Percentiles rank a stretch among this genome's conserved stretches.
These are phyloP conservation scores for Zaprionus bogoriensis DNA, from an alignment of 2,888 invertebrate species.

Conservation along the genomic window DNA sequence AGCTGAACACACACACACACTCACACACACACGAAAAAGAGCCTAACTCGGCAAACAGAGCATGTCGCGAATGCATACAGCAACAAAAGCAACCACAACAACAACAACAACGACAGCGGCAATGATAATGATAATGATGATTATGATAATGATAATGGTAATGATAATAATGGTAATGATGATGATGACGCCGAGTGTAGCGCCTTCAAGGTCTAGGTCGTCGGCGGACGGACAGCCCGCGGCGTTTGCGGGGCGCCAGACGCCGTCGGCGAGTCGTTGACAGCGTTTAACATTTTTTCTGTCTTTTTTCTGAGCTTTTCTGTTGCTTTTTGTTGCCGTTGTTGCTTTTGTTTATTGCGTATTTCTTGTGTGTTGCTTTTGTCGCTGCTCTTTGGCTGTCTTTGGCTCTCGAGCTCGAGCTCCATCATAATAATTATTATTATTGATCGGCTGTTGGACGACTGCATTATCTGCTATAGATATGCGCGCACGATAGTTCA, in stretches of 20 bases:
- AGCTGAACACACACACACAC: constrained; percentile 3
- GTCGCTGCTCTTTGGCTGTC: neutral
- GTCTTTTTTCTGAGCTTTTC: constrained; percentile 7
- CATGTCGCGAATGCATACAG: constrained; percentile 40
- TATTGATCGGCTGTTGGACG: constrained; percentile 16
- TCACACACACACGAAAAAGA: constrained; percentile 33
- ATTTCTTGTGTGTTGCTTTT: too few species aligned
- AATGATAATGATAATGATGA: constrained; percentile 15
- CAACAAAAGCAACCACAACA: constrained; percentile 11
- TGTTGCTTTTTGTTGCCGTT: constrained; percentile 16
- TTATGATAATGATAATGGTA: constrained; percentile 15
- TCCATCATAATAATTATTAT: constrained; percentile 36
- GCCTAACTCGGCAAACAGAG: constrained; percentile 55
- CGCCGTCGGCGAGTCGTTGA: constrained; percentile 47
- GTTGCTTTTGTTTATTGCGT: neutral
- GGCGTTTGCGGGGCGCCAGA: constrained; percentile 23
- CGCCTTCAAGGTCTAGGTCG: constrained; percentile 73
- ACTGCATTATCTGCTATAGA: constrained; percentile 27
- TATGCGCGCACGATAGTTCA: constrained; percentile 4
- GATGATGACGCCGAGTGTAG: constrained; percentile 22
- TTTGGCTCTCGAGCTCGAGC: neutral
- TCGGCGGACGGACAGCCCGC: constrained; percentile 37
- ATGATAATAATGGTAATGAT: constrained; percentile 17
- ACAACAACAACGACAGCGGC: constrained; percentile 6
- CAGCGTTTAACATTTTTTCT: constrained; percentile 47